Percentiles rank a stretch among this genome's conserved stretches.
Evolutionary conservation across 2,888 invertebrate genomes (phyloP).

Genomic region (Catocala fraxini): DNA sequence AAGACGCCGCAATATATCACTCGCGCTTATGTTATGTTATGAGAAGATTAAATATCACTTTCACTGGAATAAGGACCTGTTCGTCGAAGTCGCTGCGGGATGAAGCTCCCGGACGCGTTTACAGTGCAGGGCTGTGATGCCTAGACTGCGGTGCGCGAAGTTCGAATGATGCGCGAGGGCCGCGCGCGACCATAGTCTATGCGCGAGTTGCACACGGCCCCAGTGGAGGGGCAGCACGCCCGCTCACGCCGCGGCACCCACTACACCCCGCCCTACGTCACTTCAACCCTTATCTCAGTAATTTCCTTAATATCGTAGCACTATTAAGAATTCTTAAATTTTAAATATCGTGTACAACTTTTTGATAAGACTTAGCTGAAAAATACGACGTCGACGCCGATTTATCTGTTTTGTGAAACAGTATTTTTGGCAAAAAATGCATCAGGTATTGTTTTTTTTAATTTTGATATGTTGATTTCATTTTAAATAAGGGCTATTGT

Average conservation of each 20-base stretch:
- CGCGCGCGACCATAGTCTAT: conserved; percentile 84
- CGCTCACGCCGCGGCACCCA: conserved; percentile 30
- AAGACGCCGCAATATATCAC: conserved; percentile 75
- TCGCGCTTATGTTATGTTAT: conserved; percentile 67
- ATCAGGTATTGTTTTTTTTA: too few species aligned
- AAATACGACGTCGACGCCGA: too few species aligned
- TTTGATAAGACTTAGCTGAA: too few species aligned
- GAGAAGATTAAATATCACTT: conserved; percentile 70
- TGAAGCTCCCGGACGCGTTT: conserved; percentile 84
- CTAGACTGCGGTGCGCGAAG: conserved; percentile 85
- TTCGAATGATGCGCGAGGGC: conserved; percentile 86
- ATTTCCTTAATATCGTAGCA: neutral
- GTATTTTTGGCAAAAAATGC: too few species aligned
- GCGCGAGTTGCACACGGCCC: conserved; percentile 86
- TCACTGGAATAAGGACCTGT: conserved; percentile 84
- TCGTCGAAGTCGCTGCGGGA: conserved; percentile 86
- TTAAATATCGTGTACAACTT: too few species aligned
- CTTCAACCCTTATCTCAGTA: conserved; percentile 29
- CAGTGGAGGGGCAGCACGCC: conserved; percentile 75
- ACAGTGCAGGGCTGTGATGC: conserved; percentile 82
- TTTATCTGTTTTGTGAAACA: too few species aligned
- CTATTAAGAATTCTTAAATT: too few species aligned
- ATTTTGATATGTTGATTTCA: too few species aligned
- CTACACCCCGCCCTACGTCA: conserved; percentile 21
- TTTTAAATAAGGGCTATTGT: too few species aligned